phyloP scores from a whole-genome alignment of 1,140 invertebrate species.

The Elysia chlorotica region DNA sequence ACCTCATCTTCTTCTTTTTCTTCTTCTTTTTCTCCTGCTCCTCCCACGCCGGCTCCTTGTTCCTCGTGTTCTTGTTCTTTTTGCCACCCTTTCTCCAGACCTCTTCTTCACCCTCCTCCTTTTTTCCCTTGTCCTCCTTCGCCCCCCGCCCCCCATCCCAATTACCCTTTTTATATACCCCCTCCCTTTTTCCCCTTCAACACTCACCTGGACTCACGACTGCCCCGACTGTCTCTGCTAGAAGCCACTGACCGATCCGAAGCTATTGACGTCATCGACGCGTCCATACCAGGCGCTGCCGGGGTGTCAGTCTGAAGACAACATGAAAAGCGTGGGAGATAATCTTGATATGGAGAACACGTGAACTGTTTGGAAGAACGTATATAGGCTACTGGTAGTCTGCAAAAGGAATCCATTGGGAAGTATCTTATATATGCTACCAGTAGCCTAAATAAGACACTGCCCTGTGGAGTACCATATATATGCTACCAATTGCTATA shows the following conservation, averaged over 20 bases:
- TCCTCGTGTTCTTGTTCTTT: not conserved
- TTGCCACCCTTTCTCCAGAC: not conserved
- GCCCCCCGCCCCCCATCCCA: not conserved
- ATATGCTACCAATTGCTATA: no score
- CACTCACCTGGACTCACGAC: constrained; percentile 14
- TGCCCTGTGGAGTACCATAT: no score
- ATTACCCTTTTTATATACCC: not conserved
- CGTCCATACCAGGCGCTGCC: constrained; percentile 4
- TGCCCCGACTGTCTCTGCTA: constrained; percentile 9
- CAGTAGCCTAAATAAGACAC: no score
- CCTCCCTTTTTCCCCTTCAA: not conserved
- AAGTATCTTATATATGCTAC: no score
- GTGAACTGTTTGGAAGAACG: no score
- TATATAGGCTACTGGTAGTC: no score
- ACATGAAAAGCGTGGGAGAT: no score
- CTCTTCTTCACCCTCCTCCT: not conserved
- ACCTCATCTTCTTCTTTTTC: no score
- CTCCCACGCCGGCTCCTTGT: not conserved
- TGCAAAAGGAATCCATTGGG: no score
- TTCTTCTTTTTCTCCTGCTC: no score
- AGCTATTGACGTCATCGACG: constrained; percentile 3
- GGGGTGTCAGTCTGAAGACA: constrained; percentile 9
- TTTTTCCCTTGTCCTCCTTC: not conserved
- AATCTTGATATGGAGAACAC: no score
- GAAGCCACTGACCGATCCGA: constrained; percentile 10